Conservation (phyloP, 2,888 invertebrate species). For the Altica lythri region DNA sequence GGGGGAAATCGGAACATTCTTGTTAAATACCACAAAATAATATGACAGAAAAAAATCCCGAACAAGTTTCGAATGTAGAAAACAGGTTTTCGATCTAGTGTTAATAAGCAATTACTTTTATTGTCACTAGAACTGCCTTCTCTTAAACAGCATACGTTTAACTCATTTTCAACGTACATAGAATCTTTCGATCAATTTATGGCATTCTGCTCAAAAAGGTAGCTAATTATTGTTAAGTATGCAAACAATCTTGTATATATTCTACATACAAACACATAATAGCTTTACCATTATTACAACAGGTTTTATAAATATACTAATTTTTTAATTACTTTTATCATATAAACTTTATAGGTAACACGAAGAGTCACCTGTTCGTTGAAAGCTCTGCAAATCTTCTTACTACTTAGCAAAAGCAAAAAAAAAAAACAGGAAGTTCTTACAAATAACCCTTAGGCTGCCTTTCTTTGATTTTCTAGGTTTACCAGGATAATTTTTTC, state of each 20-base stretch:
- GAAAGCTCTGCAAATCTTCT: too few relatives aligned
- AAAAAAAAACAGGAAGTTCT: too few relatives aligned
- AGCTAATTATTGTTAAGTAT: slow-evolving; percentile 14
- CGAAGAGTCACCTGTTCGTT: too few relatives aligned
- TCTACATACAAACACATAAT: neutral
- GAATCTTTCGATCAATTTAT: slow-evolving; percentile 16
- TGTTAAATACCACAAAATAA: slow-evolving; percentile 16
- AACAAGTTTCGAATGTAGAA: slow-evolving; percentile 15
- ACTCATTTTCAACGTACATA: slow-evolving; percentile 8
- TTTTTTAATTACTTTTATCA: too few relatives aligned
- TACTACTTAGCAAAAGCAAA: too few relatives aligned
- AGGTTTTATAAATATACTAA: too few relatives aligned
- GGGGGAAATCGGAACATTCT: slow-evolving; percentile 16
- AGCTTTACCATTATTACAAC: neutral
- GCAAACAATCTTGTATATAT: neutral
- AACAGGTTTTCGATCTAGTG: slow-evolving; percentile 28
- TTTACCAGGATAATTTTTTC: too few relatives aligned
- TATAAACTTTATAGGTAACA: too few relatives aligned
- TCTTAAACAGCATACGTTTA: slow-evolving; percentile 10
- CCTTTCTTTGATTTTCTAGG: too few relatives aligned
- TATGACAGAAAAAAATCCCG: slow-evolving; percentile 7
- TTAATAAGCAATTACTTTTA: slow-evolving; percentile 38
- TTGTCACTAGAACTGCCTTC: slow-evolving; percentile 29
- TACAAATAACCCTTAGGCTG: too few relatives aligned
- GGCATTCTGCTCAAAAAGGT: slow-evolving; percentile 11